phyloP scores from a whole-genome alignment of 2,888 invertebrate species.

The Elegia similella region DNA sequence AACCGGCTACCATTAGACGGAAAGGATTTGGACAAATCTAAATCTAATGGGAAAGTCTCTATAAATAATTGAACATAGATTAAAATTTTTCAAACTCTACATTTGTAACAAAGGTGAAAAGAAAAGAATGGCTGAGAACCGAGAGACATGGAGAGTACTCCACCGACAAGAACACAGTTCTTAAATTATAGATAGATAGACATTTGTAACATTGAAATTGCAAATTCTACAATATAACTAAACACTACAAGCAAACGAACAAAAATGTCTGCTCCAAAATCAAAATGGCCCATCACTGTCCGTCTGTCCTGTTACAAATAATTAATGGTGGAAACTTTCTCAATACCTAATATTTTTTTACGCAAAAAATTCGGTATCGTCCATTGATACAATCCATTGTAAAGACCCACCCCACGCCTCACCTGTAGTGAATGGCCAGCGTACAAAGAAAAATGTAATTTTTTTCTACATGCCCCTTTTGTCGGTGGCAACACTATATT shows the following conservation, averaged over 20 bases:
- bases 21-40: too few relatives aligned
- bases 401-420: constrained; percentile 69
- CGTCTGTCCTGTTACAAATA: constrained; percentile 49
- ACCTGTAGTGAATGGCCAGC: constrained; percentile 76
- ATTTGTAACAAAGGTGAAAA: too few relatives aligned
- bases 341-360: constrained; percentile 55
- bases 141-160: too few relatives aligned
- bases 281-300: constrained; percentile 37
- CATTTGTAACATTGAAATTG: too few relatives aligned
- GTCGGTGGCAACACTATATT: constrained; percentile 79
- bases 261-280: constrained; percentile 21
- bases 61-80: too few relatives aligned
- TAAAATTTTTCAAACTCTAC: too few relatives aligned
- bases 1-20: too few relatives aligned
- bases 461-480: constrained; percentile 68
- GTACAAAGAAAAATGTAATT: constrained; percentile 73
- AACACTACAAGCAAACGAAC: not conserved
- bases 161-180: too few relatives aligned
- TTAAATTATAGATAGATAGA: too few relatives aligned
- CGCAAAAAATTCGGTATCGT: constrained; percentile 63
- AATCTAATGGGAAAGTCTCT: too few relatives aligned
- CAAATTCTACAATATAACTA: too few relatives aligned
- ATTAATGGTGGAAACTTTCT: constrained; percentile 63
- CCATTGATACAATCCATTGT: constrained; percentile 77
- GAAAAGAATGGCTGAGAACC: too few relatives aligned